Base-by-base conservation (phyloP, 2,888 invertebrate species). In the Acronicta leporina region DNA sequence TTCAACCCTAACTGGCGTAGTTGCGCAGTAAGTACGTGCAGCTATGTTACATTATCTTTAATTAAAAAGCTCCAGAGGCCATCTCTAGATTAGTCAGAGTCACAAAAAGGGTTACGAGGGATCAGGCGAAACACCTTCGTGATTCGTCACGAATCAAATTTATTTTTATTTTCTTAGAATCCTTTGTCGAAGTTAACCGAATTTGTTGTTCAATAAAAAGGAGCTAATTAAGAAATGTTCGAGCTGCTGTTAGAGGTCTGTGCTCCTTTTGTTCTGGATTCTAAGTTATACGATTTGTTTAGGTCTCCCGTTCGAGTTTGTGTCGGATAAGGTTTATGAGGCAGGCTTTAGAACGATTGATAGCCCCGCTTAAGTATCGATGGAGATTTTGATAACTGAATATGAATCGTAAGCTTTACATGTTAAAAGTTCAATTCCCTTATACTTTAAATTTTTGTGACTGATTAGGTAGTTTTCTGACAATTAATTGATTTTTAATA, bases 91-190 rank as follows among this genome's bases (percentile, higher is more conserved):
- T 93, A 92, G 92, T 88, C 85, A 80, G 89, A 86, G 85, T 86
- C 89, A 92, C 90, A 94, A 93, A 94, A 93, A 93, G 92, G 91
- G 90, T 90, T 89, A 88, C 87, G 85, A 87, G 86, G 87, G 88
- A 87, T 87, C 87, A 86, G 84, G 82, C 90, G 88, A 91, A 93
- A 92, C 92, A 92, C 92, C 92, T 89, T 86, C 83, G 82, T 86
- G 92, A 94, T 94, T 93, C 94, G 94, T 94, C 94, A 94, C 93
- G 93, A 92, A 85, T 86, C 88, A 88, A 87, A 87, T 92, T 93
- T 92, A 91, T 90, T 94, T 91, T 93, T 93, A 91, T 92, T 92
- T 82, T 90, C 87, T 90, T 84, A 87, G 91, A 87, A 85, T 81
- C 91, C 90, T 92, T 94, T 94, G 93, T 93, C 88, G 81, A 85